Evolutionary conservation across 1,140 invertebrate genomes (phyloP).

Genomic region (Aphaenogaster ashmeadi): DNA sequence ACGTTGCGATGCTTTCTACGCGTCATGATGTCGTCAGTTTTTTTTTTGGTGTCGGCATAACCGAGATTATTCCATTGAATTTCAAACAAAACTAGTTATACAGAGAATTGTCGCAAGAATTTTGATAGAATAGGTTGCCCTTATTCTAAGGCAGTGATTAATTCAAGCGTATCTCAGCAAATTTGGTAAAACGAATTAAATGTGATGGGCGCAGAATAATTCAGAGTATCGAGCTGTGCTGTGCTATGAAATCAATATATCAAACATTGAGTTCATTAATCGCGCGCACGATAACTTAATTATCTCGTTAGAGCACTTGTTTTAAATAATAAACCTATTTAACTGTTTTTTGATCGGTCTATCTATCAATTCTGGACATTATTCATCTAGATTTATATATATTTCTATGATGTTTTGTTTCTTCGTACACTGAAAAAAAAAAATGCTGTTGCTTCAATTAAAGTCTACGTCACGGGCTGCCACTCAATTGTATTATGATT

Average conservation of each 20-base stretch:
- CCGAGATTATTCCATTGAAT: background rate
- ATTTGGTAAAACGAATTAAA: constrained; percentile 28
- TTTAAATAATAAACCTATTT: constrained; percentile 18
- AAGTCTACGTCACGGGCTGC: no score
- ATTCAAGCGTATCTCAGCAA: background rate
- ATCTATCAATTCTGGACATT: background rate
- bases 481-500: no score
- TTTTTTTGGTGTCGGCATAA: constrained; percentile 8
- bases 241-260: background rate
- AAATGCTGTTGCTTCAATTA: no score
- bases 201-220: background rate
- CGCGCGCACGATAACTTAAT: background rate
- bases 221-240: background rate
- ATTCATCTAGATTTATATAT: background rate
- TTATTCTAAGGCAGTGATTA: background rate
- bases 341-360: background rate
- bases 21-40: background rate
- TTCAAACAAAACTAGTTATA: background rate
- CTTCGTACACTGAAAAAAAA: background rate
- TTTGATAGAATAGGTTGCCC: background rate
- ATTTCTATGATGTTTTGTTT: background rate
- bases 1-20: background rate
- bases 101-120: background rate
- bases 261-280: constrained; percentile 21
- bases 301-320: background rate